These are phyloP conservation scores for Hesperia comma DNA, from an alignment of 2,888 invertebrate species.

Conservation along the genomic window DNA sequence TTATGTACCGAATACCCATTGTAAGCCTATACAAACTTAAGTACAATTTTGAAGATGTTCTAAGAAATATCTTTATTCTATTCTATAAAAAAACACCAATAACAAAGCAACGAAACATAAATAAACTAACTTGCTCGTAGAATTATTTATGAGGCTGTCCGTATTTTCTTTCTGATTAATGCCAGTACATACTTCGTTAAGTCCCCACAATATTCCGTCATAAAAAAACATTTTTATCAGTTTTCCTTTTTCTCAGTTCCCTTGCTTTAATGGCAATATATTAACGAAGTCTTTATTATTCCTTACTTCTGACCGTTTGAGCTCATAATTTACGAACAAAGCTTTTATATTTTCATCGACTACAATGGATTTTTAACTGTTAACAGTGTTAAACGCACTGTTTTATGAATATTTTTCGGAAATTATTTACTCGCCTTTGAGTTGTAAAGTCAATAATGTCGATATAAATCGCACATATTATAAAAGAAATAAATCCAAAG, in stretches of 20 bases:
- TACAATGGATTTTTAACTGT: neutral
- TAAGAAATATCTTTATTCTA: too few species aligned
- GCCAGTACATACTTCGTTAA: conserved; percentile 8
- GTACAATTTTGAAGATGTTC: too few species aligned
- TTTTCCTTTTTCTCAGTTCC: conserved; percentile 7
- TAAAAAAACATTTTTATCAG: conserved; percentile 16
- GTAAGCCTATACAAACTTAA: too few species aligned
- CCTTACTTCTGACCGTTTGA: neutral
- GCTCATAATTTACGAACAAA: conserved; percentile 1
- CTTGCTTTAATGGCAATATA: conserved; percentile 4
- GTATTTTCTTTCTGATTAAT: conserved; percentile 6
- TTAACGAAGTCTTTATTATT: conserved; percentile 11
- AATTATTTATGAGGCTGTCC: conserved; percentile 5
- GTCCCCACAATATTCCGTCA: conserved; percentile 5
- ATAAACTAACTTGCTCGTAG: neutral
- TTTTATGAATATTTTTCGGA: too few species aligned
- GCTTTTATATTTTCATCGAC: conserved; percentile 2
- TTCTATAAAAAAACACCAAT: neutral
- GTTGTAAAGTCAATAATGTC: too few species aligned
- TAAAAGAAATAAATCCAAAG: too few species aligned
- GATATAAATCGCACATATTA: too few species aligned
- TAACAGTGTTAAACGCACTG: too few species aligned
- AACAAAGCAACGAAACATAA: conserved; percentile 1
- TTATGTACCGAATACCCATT: too few species aligned
- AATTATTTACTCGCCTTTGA: too few species aligned